Evolutionary conservation across 1,140 invertebrate species (phyloP).

Genomic region (Penaeus chinensis): DNA sequence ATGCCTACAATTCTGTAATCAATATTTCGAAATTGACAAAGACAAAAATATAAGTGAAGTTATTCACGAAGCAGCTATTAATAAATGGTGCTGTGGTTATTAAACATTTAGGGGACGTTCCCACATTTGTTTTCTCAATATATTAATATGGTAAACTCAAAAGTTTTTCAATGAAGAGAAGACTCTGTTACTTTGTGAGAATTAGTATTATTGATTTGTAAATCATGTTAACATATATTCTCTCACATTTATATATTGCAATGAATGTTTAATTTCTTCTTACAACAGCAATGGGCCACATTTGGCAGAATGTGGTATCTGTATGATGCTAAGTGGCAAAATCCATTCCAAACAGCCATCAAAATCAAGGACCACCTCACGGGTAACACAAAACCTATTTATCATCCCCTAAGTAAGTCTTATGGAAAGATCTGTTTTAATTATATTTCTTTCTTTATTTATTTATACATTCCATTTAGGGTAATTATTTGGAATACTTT

Average conservation of each 20-base stretch:
- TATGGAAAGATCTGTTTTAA: slow-evolving; percentile 7
- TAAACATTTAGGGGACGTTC: no score
- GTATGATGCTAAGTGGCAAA: slow-evolving; percentile 95
- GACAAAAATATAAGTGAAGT: no score
- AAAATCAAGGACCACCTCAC: slow-evolving; percentile 82
- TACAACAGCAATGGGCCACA: slow-evolving; percentile 92
- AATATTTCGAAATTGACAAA: no score
- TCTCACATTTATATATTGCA: slow-evolving; percentile 8
- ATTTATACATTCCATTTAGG: not conserved
- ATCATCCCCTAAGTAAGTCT: slow-evolving; percentile 83
- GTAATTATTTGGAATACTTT: no score
- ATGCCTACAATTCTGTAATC: no score
- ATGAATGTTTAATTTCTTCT: slow-evolving; percentile 50
- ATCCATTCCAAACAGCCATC: slow-evolving; percentile 85
- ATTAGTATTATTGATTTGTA: not conserved
- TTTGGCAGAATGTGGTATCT: slow-evolving; percentile 93
- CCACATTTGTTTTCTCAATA: no score
- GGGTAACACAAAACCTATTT: slow-evolving; percentile 93
- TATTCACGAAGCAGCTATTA: no score
- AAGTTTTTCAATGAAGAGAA: no score
- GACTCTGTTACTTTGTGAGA: no score
- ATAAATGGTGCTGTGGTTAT: no score
- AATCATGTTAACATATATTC: no score
- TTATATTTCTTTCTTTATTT: not conserved
- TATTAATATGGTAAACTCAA: no score